These are phyloP conservation scores for Knipowitschia caucasica DNA, from an alignment of 2,797 vertebrate species.

Conservation along the genomic window DNA sequence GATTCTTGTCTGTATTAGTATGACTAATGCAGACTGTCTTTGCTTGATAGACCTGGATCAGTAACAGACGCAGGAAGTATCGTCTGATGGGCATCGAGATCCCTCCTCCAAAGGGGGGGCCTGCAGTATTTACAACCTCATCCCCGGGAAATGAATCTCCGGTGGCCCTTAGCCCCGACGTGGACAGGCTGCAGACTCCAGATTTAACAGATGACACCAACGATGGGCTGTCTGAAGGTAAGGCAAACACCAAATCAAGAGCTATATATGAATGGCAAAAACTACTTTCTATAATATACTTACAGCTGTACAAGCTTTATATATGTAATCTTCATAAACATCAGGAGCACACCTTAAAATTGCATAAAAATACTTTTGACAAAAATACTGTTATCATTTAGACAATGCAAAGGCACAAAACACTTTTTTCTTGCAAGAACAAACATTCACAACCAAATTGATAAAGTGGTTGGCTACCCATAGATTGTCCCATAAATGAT, in stretches of 20 bases:
- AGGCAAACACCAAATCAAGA: slow-evolving; percentile 9
- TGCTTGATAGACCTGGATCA: slow-evolving; percentile 92
- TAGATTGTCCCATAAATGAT: no score
- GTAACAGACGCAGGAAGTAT: slow-evolving; percentile 96
- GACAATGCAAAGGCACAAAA: no score
- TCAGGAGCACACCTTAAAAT: no score
- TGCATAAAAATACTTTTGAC: no score
- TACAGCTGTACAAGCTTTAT: no score
- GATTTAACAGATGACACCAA: slow-evolving; percentile 87
- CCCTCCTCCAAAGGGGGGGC: slow-evolving; percentile 92
- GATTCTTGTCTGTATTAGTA: neutral
- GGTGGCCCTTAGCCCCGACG: slow-evolving; percentile 79
- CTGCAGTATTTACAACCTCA: slow-evolving; percentile 83
- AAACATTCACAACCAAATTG: no score
- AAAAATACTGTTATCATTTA: no score
- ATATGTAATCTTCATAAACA: no score
- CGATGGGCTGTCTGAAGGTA: slow-evolving; percentile 90
- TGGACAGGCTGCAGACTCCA: slow-evolving; percentile 73
- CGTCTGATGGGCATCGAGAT: slow-evolving; percentile 98
- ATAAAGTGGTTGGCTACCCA: no score
- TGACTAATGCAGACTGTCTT: neutral
- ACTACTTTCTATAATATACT: no score
- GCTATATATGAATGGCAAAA: neutral
- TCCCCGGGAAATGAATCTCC: slow-evolving; percentile 77
- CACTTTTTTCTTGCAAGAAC: no score